Percentiles rank a stretch among this genome's conserved stretches.
Conservation (phyloP, 2,888 invertebrate genomes). For the Orchestes rusci region DNA sequence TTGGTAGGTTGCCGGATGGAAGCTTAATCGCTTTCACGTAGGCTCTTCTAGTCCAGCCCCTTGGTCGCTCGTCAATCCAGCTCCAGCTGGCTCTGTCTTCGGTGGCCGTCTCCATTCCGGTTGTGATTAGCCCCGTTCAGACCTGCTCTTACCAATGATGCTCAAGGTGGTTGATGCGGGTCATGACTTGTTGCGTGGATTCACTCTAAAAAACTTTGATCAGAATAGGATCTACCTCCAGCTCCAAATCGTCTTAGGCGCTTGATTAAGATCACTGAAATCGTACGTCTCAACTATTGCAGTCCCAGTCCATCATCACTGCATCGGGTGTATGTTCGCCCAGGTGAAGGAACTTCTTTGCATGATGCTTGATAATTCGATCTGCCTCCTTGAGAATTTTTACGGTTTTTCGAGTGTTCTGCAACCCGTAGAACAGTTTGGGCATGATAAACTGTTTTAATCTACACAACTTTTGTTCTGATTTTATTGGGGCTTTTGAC, state of each 20-base stretch:
- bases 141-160: no score
- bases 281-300: no score
- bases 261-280: no score
- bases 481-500: slow-evolving; percentile 13
- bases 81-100: neutral
- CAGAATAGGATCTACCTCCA: no score
- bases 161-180: no score
- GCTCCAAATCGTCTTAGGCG: no score
- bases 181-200: no score
- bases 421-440: slow-evolving; percentile 5
- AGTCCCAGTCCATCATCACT: no score
- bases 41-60: slow-evolving; percentile 28
- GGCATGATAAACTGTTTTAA: slow-evolving; percentile 8
- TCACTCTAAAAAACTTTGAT: no score
- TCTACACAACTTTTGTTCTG: slow-evolving; percentile 4
- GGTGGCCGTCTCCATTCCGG: slow-evolving; percentile 5
- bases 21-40: slow-evolving; percentile 31
- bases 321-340: slow-evolving; percentile 5
- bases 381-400: slow-evolving; percentile 2
- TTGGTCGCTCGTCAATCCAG: slow-evolving; percentile 27
- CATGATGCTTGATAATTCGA: neutral
- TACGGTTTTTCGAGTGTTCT: slow-evolving; percentile 2
- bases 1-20: slow-evolving; percentile 30
- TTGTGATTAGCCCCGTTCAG: no score
- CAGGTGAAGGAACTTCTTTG: slow-evolving; percentile 7